Percentiles rank a stretch among this genome's conserved stretches.
These are phyloP conservation scores for Eristalis tenax DNA, from an alignment of 2,888 invertebrate genomes.

Conservation along the genomic window DNA sequence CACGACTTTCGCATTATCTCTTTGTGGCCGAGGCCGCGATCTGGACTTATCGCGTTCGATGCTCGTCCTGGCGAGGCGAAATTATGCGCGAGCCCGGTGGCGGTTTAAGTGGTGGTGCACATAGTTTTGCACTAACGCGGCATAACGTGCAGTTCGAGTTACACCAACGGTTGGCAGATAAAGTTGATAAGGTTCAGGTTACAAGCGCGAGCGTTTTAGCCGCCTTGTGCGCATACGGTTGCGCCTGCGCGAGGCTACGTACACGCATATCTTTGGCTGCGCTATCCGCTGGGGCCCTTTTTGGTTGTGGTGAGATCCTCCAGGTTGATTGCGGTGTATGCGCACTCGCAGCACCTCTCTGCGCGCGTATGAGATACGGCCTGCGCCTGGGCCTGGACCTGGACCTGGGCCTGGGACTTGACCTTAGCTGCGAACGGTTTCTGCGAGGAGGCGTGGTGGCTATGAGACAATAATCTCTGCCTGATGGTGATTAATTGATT, in stretches of 20 bases:
- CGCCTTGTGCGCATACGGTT: conserved; percentile 52
- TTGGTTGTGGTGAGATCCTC: conserved; percentile 54
- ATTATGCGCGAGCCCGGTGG: conserved; percentile 72
- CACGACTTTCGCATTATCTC: conserved; percentile 82
- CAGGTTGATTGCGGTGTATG: conserved; percentile 29
- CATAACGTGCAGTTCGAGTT: conserved; percentile 65
- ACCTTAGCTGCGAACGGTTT: conserved; percentile 27
- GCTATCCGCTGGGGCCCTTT: conserved; percentile 42
- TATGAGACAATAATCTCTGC: conserved; percentile 65
- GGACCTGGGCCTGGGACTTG: conserved; percentile 26
- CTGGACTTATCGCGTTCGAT: conserved; percentile 72
- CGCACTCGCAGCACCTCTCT: conserved; percentile 28
- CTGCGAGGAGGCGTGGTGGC: conserved; percentile 41
- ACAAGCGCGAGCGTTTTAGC: conserved; percentile 67
- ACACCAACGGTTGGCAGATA: conserved; percentile 71
- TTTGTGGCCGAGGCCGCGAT: conserved; percentile 79
- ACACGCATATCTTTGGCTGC: conserved; percentile 46
- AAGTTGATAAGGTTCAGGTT: conserved; percentile 66
- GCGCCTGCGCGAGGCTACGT: conserved; percentile 39
- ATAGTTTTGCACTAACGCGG: conserved; percentile 71
- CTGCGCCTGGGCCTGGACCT: conserved; percentile 42
- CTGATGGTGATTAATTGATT: conserved; percentile 70
- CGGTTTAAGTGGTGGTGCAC: conserved; percentile 71
- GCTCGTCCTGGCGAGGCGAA: conserved; percentile 48
- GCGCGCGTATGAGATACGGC: conserved; percentile 33